Conservation (phyloP, 2,113 vertebrate species). For the Pachyramphus minor region DNA sequence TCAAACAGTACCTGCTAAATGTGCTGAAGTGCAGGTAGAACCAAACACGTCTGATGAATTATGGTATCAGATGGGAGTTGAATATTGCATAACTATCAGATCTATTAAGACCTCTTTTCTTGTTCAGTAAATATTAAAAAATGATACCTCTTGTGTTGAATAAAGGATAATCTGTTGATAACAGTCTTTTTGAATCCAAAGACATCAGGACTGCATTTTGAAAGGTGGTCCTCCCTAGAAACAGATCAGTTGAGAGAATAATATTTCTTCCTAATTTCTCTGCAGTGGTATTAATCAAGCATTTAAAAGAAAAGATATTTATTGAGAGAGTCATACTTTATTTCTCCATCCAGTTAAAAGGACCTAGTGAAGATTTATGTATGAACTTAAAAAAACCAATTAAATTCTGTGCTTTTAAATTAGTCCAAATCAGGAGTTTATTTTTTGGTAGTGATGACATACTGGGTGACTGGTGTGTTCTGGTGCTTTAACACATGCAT, state of each 20-base stretch:
- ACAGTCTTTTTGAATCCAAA: background rate
- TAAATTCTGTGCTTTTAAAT: background rate
- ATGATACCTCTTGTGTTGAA: background rate
- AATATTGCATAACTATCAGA: background rate
- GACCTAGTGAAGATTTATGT: background rate
- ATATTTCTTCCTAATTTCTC: background rate
- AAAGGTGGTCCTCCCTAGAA: background rate
- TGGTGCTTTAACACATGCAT: background rate
- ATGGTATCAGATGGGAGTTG: background rate
- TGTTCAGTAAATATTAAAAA: slow-evolving; percentile 34
- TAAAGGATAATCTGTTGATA: background rate
- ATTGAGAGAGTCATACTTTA: background rate
- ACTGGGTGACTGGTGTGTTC: background rate
- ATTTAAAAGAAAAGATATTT: background rate
- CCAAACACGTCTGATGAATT: background rate
- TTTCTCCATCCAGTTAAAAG: background rate
- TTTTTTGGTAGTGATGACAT: background rate
- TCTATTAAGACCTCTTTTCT: slow-evolving; percentile 3
- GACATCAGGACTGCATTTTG: background rate
- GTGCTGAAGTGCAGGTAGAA: background rate
- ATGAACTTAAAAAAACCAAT: background rate
- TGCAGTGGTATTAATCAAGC: background rate
- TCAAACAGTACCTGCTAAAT: background rate
- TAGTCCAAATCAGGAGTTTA: background rate
- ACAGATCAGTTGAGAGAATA: background rate